These are phyloP conservation scores for Bombycilla garrulus DNA, from an alignment of 2,113 vertebrate species.

Conservation along the genomic window DNA sequence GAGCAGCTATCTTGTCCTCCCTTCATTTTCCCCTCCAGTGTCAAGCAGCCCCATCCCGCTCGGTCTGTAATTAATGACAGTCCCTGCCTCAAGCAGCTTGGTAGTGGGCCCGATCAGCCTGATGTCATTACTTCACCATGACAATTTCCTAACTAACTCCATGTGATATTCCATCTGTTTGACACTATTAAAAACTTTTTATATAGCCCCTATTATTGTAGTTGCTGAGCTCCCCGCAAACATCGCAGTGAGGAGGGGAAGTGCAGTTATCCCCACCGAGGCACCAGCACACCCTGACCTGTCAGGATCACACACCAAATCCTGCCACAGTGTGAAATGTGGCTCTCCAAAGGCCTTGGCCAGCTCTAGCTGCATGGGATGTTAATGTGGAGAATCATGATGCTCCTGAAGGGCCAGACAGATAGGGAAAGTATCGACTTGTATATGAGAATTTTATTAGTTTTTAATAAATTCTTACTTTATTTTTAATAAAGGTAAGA, in stretches of 20 bases:
- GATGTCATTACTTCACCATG: slow-evolving; percentile 51
- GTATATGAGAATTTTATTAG: not conserved
- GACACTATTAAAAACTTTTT: slow-evolving; percentile 46
- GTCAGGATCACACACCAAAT: not conserved
- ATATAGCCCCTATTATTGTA: slow-evolving; percentile 1
- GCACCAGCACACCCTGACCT: not conserved
- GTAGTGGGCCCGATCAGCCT: slow-evolving; percentile 50
- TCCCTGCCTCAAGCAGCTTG: slow-evolving; percentile 48
- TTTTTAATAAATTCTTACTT: slow-evolving; percentile 37
- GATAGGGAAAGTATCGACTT: not conserved
- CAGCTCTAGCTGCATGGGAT: not conserved
- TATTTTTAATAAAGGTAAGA: slow-evolving; percentile 36
- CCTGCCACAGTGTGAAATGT: not conserved
- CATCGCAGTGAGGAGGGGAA: slow-evolving; percentile 29
- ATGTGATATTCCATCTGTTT: slow-evolving; percentile 57
- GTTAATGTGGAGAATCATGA: not conserved
- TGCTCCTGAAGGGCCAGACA: not conserved
- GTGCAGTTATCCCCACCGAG: not conserved
- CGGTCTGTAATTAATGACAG: slow-evolving; percentile 38
- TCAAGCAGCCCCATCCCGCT: not conserved
- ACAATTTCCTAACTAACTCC: slow-evolving; percentile 51
- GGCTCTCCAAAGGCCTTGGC: not conserved
- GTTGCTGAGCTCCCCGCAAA: not conserved
- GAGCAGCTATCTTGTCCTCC: not conserved
- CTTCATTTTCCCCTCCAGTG: fast-evolving